Evolutionary conservation across 2,888 invertebrate species (phyloP).

Genomic region (Meganola albula): DNA sequence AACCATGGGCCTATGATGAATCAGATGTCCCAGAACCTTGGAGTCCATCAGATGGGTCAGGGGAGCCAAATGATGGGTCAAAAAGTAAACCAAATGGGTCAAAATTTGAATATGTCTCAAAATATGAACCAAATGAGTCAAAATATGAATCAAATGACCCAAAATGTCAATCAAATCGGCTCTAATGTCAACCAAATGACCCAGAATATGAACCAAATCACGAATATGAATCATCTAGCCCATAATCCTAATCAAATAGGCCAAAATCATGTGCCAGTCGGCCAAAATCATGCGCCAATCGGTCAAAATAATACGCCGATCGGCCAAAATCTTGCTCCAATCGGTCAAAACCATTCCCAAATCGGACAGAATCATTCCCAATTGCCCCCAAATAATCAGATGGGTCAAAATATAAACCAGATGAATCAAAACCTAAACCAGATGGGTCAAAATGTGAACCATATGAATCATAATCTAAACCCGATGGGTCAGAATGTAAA

Average conservation of each 20-base stretch:
- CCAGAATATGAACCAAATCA: slow-evolving; percentile 31
- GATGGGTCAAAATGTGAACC: slow-evolving; percentile 36
- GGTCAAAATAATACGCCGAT: slow-evolving; percentile 34
- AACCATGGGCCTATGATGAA: slow-evolving; percentile 33
- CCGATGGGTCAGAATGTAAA: slow-evolving; percentile 38
- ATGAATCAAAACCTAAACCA: slow-evolving; percentile 37
- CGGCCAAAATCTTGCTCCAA: slow-evolving; percentile 35
- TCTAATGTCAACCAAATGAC: slow-evolving; percentile 30
- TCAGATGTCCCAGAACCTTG: slow-evolving; percentile 27
- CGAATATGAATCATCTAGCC: slow-evolving; percentile 32
- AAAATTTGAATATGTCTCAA: slow-evolving; percentile 37
- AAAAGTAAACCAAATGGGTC: slow-evolving; percentile 41
- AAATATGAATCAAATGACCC: slow-evolving; percentile 30
- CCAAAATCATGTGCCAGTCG: slow-evolving; percentile 13
- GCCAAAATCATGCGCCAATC: slow-evolving; percentile 22
- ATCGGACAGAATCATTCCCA: slow-evolving; percentile 25
- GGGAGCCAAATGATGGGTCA: slow-evolving; percentile 34
- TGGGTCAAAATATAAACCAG: slow-evolving; percentile 29
- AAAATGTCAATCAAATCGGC: slow-evolving; percentile 18
- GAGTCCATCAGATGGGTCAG: slow-evolving; percentile 33
- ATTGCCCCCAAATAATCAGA: too few species aligned
- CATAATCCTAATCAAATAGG: slow-evolving; percentile 30
- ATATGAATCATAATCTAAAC: slow-evolving; percentile 29
- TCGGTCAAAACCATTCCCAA: slow-evolving; percentile 34
- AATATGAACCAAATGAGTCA: slow-evolving; percentile 39